phyloP scores from a whole-genome alignment of 2,888 invertebrate species.

The Heterodera filipjevi region DNA sequence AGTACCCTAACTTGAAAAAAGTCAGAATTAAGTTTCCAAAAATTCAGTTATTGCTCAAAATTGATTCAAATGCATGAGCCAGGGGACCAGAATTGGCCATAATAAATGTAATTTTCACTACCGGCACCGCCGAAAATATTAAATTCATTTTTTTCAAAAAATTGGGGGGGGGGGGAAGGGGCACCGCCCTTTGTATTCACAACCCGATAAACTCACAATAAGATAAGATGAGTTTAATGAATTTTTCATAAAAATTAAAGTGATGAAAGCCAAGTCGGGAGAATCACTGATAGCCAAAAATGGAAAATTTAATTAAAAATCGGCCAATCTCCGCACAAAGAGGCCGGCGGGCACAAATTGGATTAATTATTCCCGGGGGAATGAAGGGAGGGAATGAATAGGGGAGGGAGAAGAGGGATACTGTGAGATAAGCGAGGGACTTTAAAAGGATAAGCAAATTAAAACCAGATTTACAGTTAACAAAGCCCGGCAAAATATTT shows the following conservation, averaged over 20 bases:
- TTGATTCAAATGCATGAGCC: no score
- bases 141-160: no score
- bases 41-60: no score
- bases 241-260: neutral
- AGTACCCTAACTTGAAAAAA: no score
- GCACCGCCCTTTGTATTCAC: no score
- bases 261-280: neutral
- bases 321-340: neutral
- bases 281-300: neutral
- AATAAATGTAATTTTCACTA: no score
- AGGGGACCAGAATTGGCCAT: no score
- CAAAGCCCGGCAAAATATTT: no score
- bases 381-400: neutral
- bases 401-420: neutral
- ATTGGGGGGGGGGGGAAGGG: no score
- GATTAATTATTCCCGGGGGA: slow-evolving; percentile 8
- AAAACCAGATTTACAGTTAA: neutral
- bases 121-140: no score
- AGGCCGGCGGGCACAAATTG: neutral
- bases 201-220: no score
- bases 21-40: no score
- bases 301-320: neutral
- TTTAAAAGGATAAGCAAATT: neutral
- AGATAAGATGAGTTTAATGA: neutral
- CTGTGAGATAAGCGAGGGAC: neutral